Percentiles rank a stretch among this genome's conserved stretches.
phyloP scores from a whole-genome alignment of 2,113 vertebrate genomes.

The Xenotilapia leptura region DNA sequence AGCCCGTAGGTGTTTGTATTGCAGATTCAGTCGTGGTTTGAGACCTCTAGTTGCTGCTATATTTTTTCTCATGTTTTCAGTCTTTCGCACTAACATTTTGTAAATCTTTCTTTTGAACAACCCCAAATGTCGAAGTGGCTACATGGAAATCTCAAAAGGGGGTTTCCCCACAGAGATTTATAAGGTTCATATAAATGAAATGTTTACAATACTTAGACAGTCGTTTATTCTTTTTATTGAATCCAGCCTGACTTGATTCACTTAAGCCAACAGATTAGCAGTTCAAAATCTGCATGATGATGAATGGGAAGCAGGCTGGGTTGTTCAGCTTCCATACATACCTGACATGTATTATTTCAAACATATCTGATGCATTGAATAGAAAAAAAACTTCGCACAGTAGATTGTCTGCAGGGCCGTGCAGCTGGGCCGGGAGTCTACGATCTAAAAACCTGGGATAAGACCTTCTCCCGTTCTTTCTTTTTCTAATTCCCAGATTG shows the following conservation, averaged over 20 bases:
- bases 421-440: neutral
- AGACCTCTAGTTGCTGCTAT: neutral
- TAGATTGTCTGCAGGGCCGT: neutral
- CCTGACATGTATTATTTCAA: neutral
- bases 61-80: neutral
- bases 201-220: constrained; percentile 21
- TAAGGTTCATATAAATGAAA: neutral
- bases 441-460: neutral
- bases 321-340: neutral
- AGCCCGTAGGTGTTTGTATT: neutral
- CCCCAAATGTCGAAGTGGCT: neutral
- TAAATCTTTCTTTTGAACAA: neutral
- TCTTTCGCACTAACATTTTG: neutral
- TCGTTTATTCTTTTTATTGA: constrained; percentile 30
- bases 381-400: neutral
- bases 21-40: neutral
- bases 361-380: neutral
- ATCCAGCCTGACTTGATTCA: neutral
- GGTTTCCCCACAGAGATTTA: neutral
- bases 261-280: neutral
- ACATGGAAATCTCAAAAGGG: neutral
- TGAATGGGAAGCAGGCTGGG: neutral
- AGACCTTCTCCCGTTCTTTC: neutral
- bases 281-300: neutral
- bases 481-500: neutral